These are phyloP conservation scores for Machimus rusticus DNA, from an alignment of 2,888 invertebrate genomes.

Conservation along the genomic window DNA sequence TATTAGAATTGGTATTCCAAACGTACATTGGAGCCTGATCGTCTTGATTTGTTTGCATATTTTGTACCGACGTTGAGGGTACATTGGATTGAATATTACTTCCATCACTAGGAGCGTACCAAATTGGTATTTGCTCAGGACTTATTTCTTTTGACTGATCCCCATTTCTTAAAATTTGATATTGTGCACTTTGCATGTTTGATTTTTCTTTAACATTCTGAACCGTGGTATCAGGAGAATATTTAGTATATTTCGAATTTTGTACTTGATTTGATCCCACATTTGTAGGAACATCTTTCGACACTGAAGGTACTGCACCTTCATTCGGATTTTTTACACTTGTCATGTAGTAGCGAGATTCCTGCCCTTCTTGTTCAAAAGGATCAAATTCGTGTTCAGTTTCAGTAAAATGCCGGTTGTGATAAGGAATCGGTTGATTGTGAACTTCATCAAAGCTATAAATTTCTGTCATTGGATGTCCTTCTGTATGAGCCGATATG, in stretches of 20 bases:
- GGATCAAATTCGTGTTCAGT: not conserved
- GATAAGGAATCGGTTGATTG: not conserved
- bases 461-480: not conserved
- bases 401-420: not conserved
- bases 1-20: not conserved
- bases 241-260: not conserved
- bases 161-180: not conserved
- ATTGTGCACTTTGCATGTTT: not conserved
- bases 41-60: not conserved
- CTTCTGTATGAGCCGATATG: not conserved
- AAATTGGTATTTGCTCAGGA: not conserved
- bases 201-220: not conserved
- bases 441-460: not conserved
- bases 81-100: not conserved
- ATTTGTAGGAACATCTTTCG: not conserved
- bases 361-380: conserved; percentile 16
- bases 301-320: not conserved
- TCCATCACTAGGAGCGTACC: not conserved
- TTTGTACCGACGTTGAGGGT: not conserved
- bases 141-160: not conserved
- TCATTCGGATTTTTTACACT: not conserved
- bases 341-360: not conserved
- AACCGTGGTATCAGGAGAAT: not conserved
- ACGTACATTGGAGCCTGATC: not conserved
- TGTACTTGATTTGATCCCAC: not conserved